Evolutionary conservation across 2,888 invertebrate genomes (phyloP).

Genomic region (Teleogryllus oceanicus): DNA sequence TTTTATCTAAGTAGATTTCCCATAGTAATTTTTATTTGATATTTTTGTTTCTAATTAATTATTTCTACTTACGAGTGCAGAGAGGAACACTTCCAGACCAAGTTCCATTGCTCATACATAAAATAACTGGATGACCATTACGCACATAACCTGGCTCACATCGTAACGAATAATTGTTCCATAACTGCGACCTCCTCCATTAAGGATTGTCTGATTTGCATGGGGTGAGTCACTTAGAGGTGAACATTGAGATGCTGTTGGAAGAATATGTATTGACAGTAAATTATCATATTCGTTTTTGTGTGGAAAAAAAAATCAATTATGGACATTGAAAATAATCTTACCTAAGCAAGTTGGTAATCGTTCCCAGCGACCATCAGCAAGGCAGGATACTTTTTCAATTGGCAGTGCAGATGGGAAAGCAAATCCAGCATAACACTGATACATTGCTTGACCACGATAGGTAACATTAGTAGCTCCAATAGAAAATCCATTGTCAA

Average conservation of each 20-base stretch:
- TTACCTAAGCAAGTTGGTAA: conserved; percentile 84
- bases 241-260: conserved; percentile 82
- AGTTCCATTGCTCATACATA: conserved; percentile 93
- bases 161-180: conserved; percentile 90
- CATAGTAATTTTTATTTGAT: too few species aligned
- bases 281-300: background rate
- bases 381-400: conserved; percentile 83
- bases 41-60: too few species aligned
- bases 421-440: conserved; percentile 94
- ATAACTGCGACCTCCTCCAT: conserved; percentile 87
- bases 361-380: conserved; percentile 89
- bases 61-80: conserved; percentile 64
- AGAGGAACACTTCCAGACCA: conserved; percentile 90
- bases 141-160: conserved; percentile 88
- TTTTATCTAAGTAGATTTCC: too few species aligned
- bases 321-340: conserved; percentile 31
- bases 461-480: conserved; percentile 94
- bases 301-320: background rate
- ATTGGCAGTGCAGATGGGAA: conserved; percentile 84
- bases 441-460: conserved; percentile 88
- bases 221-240: conserved; percentile 82
- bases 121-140: conserved; percentile 81
- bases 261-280: background rate
- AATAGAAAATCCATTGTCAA: conserved; percentile 94
- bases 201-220: conserved; percentile 79